Evolutionary conservation across 2,888 invertebrate species (phyloP), one percentile per base, ranked within the genome.

Genomic region (Drosophila borealis): DNA sequence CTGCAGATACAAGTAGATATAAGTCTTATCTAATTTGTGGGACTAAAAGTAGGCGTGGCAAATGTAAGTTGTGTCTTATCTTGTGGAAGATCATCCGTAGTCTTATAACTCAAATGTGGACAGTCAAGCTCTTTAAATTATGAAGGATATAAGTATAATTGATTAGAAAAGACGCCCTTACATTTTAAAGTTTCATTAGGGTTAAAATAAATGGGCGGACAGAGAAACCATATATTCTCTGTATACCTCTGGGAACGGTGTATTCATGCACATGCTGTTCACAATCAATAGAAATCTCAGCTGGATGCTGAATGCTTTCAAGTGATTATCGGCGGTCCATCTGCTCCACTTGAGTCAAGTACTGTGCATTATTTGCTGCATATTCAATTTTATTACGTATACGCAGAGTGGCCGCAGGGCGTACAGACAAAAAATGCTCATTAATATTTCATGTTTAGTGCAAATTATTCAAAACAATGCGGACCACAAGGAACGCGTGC

Each of bases 381-480:
- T 85, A 89, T 77, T 88, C 82, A 82, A 89, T 85, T 70, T 85
- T 85, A 89, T 85, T 81, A 78, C 83, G 63, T 82, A 75, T 81
- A 89, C 89, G 83, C 84, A 65, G 64, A 61, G 65, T 57, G 57
- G 64, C 68, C 60, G 57, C 72, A 45, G 25, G 45, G 34, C 42
- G 60, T 25, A 44, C 13, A 25, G 59, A 42, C n/a, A 41, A 51
- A 59, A 70, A 73, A 65, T 59, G 55, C 84, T 89, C 89, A 88
- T 89, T 88, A 88, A 88, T 88, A 89, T 88, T 88, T 88, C 89
- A 88, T 88, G 80, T 80, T 82, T 77, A 66, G 73, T 77, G 81
- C 82, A 79, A 89, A 89, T 88, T 89, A 88, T 88, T 81, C 88
- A 87, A 88, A 83, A 74, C 89, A 87, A 83, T 81, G 78, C 82